Percentiles rank a stretch among this genome's conserved stretches.
Evolutionary conservation across 2,888 invertebrate species (phyloP).

Genomic region (Aphodius granarius): DNA sequence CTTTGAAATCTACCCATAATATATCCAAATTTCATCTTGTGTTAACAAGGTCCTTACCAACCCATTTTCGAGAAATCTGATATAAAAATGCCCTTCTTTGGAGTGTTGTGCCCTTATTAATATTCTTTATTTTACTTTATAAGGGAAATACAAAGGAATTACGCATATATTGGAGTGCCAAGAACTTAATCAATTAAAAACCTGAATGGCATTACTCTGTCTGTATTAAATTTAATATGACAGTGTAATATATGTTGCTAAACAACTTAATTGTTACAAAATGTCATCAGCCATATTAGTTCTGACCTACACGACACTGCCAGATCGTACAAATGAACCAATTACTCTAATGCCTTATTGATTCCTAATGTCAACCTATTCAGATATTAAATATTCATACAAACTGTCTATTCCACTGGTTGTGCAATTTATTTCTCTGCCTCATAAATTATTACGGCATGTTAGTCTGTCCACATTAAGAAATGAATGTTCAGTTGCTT

Average conservation of each 20-base stretch:
- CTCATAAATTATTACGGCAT: neutral
- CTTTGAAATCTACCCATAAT: no score
- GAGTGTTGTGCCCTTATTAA: no score
- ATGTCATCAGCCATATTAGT: neutral
- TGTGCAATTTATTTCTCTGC: neutral
- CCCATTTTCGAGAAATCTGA: no score
- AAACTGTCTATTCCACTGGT: neutral
- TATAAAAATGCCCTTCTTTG: no score
- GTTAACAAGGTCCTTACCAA: no score
- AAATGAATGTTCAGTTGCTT: neutral
- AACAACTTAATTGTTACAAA: neutral
- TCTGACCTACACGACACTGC: neutral
- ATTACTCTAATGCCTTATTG: neutral
- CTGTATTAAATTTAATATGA: no score
- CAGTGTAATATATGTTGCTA: neutral
- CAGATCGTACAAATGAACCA: neutral
- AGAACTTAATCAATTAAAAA: no score
- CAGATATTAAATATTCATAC: neutral
- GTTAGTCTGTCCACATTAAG: neutral
- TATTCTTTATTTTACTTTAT: no score
- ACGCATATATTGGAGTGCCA: no score
- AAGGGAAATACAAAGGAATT: no score
- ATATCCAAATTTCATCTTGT: no score
- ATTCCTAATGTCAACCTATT: neutral
- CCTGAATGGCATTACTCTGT: no score